These are phyloP conservation scores for Patella ulyssiponensis DNA, from an alignment of 2,888 invertebrate genomes.

Conservation along the genomic window DNA sequence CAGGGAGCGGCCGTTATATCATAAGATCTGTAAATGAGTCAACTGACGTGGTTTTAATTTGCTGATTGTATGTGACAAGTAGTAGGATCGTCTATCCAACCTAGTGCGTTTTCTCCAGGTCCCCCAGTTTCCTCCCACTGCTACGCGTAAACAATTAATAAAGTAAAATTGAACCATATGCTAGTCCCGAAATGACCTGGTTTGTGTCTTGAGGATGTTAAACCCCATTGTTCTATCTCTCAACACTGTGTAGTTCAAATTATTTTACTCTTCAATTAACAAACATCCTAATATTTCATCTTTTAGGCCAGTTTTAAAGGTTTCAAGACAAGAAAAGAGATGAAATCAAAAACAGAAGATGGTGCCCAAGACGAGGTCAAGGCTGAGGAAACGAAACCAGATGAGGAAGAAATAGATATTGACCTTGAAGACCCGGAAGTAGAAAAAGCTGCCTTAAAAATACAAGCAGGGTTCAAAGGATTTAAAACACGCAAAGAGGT, in stretches of 20 bases:
- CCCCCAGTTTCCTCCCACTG: too few species aligned
- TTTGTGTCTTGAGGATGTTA: too few species aligned
- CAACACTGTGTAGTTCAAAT: too few species aligned
- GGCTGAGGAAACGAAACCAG: not conserved
- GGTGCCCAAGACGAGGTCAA: not conserved
- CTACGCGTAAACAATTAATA: too few species aligned
- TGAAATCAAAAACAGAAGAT: conserved; percentile 12
- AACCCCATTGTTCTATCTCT: conserved; percentile 24
- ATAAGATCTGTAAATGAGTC: too few species aligned
- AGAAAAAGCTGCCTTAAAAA: conserved; percentile 61
- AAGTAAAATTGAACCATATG: not conserved
- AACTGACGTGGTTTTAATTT: too few species aligned
- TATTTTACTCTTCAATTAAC: too few species aligned
- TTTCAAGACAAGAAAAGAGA: conserved; percentile 40
- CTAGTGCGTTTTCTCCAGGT: too few species aligned
- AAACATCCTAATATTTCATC: not conserved
- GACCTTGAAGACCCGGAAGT: conserved; percentile 59
- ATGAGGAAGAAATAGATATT: conserved; percentile 47
- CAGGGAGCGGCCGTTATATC: too few species aligned
- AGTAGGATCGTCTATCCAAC: too few species aligned
- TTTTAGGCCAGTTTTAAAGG: conserved; percentile 63
- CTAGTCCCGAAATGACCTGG: too few species aligned
- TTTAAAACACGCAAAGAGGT: conserved; percentile 40
- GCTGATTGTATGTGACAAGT: too few species aligned
- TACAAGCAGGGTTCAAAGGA: conserved; percentile 61